phyloP scores from a whole-genome alignment of 1,140 invertebrate species.

The Phocides pigmalion region DNA sequence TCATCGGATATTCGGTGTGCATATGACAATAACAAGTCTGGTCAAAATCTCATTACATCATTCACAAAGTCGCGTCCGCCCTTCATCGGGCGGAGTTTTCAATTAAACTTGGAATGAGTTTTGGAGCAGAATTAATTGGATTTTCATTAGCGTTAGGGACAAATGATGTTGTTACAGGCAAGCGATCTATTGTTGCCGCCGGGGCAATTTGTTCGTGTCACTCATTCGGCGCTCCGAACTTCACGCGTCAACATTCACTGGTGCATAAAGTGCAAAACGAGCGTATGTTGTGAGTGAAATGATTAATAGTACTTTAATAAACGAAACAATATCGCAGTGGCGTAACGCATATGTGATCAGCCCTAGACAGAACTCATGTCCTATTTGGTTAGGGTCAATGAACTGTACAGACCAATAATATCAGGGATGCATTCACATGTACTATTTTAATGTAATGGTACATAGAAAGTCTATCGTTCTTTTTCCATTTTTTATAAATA shows the following conservation, averaged over 20 bases:
- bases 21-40: conserved; percentile 73
- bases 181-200: conserved; percentile 70
- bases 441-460: no score
- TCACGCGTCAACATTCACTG: conserved; percentile 52
- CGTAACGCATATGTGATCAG: neutral
- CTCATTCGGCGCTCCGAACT: conserved; percentile 64
- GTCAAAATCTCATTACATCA: conserved; percentile 77
- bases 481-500: no score
- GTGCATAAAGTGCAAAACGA: neutral
- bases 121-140: conserved; percentile 80
- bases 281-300: neutral
- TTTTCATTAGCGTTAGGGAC: conserved; percentile 81
- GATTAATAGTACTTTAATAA: neutral
- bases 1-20: conserved; percentile 57
- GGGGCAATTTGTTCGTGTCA: conserved; percentile 72
- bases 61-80: conserved; percentile 66
- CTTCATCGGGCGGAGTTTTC: conserved; percentile 71
- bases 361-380: neutral
- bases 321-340: neutral
- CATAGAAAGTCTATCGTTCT: no score
- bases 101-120: conserved; percentile 82
- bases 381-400: neutral
- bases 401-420: neutral
- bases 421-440: no score
- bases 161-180: conserved; percentile 79